phyloP scores from a whole-genome alignment of 2,113 vertebrate genomes.

The Vanacampus margaritifer region DNA sequence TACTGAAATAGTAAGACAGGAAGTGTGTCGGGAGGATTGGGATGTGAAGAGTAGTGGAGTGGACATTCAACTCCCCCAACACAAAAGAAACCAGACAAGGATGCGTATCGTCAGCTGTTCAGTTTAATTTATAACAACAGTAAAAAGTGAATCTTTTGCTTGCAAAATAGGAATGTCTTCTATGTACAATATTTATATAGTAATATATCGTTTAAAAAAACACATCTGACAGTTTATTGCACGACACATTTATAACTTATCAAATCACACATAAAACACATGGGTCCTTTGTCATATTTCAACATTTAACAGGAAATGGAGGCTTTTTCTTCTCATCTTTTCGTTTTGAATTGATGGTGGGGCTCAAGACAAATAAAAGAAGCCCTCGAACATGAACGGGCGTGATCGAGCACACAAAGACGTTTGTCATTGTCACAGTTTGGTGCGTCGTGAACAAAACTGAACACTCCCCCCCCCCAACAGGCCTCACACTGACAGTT shows the following conservation, averaged over 20 bases:
- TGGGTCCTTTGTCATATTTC: slow-evolving; percentile 46
- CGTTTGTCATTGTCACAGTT: slow-evolving; percentile 12
- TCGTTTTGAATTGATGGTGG: slow-evolving; percentile 38
- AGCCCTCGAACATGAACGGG: slow-evolving; percentile 12
- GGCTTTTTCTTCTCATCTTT: slow-evolving; percentile 33
- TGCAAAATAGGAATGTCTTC: slow-evolving; percentile 98
- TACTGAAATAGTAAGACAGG: slow-evolving; percentile 30
- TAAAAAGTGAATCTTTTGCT: slow-evolving; percentile 97
- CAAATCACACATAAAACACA: slow-evolving; percentile 74
- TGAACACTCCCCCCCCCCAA: slow-evolving; percentile 24
- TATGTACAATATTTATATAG: slow-evolving; percentile 98
- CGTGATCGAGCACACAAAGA: slow-evolving; percentile 22
- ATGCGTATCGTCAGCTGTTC: slow-evolving; percentile 83
- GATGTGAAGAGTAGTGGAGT: background rate
- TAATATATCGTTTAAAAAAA: slow-evolving; percentile 92
- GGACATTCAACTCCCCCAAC: background rate
- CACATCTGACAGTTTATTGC: slow-evolving; percentile 84
- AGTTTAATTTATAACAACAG: slow-evolving; percentile 99
- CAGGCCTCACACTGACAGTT: slow-evolving; percentile 3
- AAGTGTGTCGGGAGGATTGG: slow-evolving; percentile 11
- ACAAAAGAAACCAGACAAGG: slow-evolving; percentile 22
- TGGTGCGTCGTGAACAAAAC: slow-evolving; percentile 27
- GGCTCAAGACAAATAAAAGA: slow-evolving; percentile 27
- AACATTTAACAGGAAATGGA: slow-evolving; percentile 56
- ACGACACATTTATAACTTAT: slow-evolving; percentile 92